These are phyloP conservation scores for Lepidostoma basale DNA, from an alignment of 1,140 invertebrate species.

Conservation along the genomic window DNA sequence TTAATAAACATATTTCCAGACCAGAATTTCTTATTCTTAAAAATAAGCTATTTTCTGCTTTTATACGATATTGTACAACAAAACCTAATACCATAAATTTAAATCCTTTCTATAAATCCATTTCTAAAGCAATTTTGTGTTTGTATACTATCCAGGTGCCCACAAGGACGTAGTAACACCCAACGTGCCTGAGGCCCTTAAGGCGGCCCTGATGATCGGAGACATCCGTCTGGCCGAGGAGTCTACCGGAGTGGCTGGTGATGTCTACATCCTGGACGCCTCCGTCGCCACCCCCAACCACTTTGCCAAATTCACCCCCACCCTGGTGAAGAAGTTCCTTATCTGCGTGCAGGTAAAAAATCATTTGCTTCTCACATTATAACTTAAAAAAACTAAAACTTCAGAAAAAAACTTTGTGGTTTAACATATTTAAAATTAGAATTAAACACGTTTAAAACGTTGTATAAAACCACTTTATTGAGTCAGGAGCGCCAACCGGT, in stretches of 20 bases:
- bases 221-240: conserved; percentile 80
- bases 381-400: background rate
- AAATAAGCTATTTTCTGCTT: no score
- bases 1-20: no score
- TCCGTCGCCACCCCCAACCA: conserved; percentile 73
- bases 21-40: no score
- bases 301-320: conserved; percentile 77
- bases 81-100: no score
- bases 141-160: conserved; percentile 49
- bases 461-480: no score
- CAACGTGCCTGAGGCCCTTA: conserved; percentile 71
- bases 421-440: no score
- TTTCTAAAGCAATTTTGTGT: no score
- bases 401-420: background rate
- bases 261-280: conserved; percentile 81
- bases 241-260: conserved; percentile 76
- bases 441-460: no score
- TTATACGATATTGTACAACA: no score
- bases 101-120: no score
- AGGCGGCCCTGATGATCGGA: conserved; percentile 80
- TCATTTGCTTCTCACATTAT: background rate
- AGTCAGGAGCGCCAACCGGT: no score
- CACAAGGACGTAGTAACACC: conserved; percentile 58
- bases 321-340: conserved; percentile 79
- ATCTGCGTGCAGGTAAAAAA: conserved; percentile 72